phyloP scores from a whole-genome alignment of 2,888 invertebrate species.

The Dorcus hopei region DNA sequence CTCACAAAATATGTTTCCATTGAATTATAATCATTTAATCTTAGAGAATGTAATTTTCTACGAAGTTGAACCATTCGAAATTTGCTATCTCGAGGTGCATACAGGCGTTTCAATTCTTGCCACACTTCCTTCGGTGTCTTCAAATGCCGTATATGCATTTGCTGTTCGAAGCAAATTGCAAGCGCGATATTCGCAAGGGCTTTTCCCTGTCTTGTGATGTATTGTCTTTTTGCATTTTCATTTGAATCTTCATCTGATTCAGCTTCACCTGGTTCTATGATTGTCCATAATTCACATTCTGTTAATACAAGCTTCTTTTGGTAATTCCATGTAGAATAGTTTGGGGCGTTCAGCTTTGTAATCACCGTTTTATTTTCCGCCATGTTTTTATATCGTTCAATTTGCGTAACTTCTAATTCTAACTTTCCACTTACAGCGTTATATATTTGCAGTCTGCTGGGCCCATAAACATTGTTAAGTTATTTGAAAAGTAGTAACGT shows the following conservation, averaged over 20 bases:
- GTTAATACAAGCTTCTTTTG: not conserved
- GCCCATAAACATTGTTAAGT: too few species aligned
- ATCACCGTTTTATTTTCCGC: too few species aligned
- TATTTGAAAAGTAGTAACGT: too few species aligned
- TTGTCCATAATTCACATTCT: conserved; percentile 7
- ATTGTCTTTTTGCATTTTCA: not conserved
- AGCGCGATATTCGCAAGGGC: conserved; percentile 10
- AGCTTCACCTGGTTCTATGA: not conserved
- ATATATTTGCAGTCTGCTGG: too few species aligned
- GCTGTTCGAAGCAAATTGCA: conserved; percentile 9
- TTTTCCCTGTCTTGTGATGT: conserved; percentile 9
- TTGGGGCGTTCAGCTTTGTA: too few species aligned
- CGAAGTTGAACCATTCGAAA: conserved; percentile 10
- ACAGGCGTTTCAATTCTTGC: conserved; percentile 11
- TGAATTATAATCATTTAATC: conserved; percentile 7
- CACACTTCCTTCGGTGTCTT: conserved; percentile 9
- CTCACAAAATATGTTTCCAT: too few species aligned
- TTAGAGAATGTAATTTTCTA: conserved; percentile 5
- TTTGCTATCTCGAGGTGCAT: conserved; percentile 12
- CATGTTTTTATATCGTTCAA: too few species aligned
- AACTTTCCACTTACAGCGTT: too few species aligned
- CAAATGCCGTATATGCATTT: conserved; percentile 10
- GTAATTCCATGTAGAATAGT: too few species aligned
- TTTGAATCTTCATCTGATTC: conserved; percentile 5
- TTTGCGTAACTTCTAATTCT: too few species aligned